These are phyloP conservation scores for Aphelenchoides bicaudatus DNA, from an alignment of 2,888 invertebrate species.

Conservation along the genomic window DNA sequence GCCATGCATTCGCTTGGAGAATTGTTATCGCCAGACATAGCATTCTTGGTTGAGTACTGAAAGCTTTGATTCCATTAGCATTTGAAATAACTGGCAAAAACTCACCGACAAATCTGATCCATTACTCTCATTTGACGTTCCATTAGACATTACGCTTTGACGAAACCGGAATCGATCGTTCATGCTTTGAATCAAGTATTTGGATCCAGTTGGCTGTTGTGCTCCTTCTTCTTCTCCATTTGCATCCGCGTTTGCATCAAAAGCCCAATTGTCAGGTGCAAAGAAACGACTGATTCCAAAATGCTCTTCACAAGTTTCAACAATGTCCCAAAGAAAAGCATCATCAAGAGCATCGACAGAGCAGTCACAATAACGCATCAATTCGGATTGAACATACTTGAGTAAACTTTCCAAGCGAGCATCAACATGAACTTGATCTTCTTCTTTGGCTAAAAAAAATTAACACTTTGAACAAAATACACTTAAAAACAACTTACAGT, in stretches of 20 bases:
- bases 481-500: conserved; percentile 19
- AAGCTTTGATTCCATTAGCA: not conserved
- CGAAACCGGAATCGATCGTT: no score
- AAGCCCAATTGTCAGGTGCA: conserved; percentile 1
- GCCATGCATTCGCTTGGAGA: not conserved
- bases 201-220: no score
- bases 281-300: conserved; percentile 19
- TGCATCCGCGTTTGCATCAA: conserved; percentile 12
- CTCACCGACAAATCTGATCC: not conserved
- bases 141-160: not conserved
- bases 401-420: conserved; percentile 26
- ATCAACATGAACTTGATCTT: not conserved
- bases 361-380: conserved; percentile 22
- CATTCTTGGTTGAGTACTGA: conserved; percentile 10
- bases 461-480: not conserved
- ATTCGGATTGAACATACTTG: conserved; percentile 23
- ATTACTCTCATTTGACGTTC: not conserved
- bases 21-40: conserved; percentile 4
- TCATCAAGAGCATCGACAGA: conserved; percentile 28
- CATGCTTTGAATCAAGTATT: no score
- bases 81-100: no score
- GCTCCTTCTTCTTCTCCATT: not conserved
- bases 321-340: conserved; percentile 24
- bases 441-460: conserved; percentile 1
- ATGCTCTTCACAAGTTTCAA: conserved; percentile 19